Conservation (phyloP, 2,797 vertebrate genomes). For the Tadarida brasiliensis region DNA sequence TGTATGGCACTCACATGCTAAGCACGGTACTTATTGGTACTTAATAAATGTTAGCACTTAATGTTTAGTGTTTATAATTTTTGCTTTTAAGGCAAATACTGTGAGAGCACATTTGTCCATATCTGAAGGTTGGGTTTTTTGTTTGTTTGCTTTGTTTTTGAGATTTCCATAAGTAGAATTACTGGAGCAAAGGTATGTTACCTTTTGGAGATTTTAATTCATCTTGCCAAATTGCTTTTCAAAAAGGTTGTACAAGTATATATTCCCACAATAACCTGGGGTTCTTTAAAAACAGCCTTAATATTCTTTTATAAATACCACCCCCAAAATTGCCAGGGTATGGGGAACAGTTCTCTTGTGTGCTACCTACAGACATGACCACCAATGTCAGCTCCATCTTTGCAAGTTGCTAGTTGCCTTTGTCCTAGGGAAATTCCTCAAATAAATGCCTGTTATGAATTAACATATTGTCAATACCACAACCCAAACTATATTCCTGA, state of each 20-base stretch:
- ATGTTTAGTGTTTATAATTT: neutral
- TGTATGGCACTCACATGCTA: neutral
- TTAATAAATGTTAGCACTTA: neutral
- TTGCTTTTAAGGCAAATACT: neutral
- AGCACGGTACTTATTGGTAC: neutral
- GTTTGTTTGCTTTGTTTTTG: neutral
- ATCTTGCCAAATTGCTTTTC: slow-evolving; percentile 31
- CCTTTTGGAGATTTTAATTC: slow-evolving; percentile 21
- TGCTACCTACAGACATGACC: neutral
- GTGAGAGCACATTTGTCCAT: neutral
- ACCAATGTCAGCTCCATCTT: neutral
- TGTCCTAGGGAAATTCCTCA: neutral
- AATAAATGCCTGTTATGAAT: neutral
- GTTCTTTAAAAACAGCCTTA: neutral
- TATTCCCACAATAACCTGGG: neutral
- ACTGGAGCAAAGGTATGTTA: neutral
- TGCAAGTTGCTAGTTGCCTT: neutral
- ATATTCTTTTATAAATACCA: neutral
- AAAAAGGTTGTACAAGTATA: neutral
- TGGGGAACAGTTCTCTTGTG: neutral
- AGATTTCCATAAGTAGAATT: neutral
- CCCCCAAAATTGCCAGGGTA: neutral
- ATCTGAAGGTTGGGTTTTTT: neutral
- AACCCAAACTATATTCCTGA: neutral
- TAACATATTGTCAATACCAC: neutral